Evolutionary conservation across 1,140 invertebrate genomes (phyloP).

Genomic region (Drosophila carrolli): DNA sequence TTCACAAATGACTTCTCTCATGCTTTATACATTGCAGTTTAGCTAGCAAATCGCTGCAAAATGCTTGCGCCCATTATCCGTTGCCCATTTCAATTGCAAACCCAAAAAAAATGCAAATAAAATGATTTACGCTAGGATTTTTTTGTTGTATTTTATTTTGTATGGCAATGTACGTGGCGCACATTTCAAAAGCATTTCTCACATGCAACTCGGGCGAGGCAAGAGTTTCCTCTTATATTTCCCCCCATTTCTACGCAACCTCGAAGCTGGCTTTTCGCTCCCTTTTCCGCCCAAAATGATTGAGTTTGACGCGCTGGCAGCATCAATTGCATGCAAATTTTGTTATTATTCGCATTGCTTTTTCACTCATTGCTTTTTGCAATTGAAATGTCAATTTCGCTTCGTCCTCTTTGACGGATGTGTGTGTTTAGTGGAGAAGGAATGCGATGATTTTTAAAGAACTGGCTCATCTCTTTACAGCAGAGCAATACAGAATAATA

Average conservation of each 20-base stretch:
- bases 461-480: too few species aligned
- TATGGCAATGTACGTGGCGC: slow-evolving; percentile 72
- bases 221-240: slow-evolving; percentile 26
- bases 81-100: slow-evolving; percentile 30
- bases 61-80: slow-evolving; percentile 66
- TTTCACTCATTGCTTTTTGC: slow-evolving; percentile 34
- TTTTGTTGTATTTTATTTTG: slow-evolving; percentile 52
- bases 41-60: slow-evolving; percentile 70
- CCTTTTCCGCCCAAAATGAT: slow-evolving; percentile 52
- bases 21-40: slow-evolving; percentile 43
- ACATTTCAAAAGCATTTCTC: slow-evolving; percentile 76
- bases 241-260: slow-evolving; percentile 3
- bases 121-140: slow-evolving; percentile 26
- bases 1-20: slow-evolving; percentile 10
- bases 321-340: slow-evolving; percentile 78
- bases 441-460: slow-evolving; percentile 7
- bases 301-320: slow-evolving; percentile 66
- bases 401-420: not conserved
- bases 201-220: slow-evolving; percentile 51
- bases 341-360: slow-evolving; percentile 65
- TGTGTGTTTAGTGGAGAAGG: slow-evolving; percentile 14
- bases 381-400: slow-evolving; percentile 70
- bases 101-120: slow-evolving; percentile 37
- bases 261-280: not conserved
- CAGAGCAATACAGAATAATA: not conserved